Evolutionary conservation across 1,140 invertebrate genomes (phyloP), one percentile per base, ranked within the genome.

Genomic region (Drosophila kepulauana): DNA sequence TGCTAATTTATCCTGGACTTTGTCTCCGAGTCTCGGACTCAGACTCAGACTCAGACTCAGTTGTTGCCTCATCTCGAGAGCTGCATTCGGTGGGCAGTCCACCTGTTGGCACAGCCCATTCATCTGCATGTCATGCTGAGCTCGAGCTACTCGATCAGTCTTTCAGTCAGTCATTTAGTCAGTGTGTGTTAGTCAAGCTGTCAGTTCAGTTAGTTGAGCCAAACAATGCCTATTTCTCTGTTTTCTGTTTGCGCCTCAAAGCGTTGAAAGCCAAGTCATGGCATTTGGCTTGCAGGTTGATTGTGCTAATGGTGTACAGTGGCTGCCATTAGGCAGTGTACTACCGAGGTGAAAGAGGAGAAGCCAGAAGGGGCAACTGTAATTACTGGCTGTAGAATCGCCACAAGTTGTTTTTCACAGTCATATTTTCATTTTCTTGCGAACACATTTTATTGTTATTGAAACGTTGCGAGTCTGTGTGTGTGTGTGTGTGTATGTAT

Each of bases 161-260:
- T 68, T n/a, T 67, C 62, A 52, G 48, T 48, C 25, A 16, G 46
- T 61, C 43, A 33, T 59, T 51, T 13, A 10, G 28, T 45, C 67
- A 10, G 52, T 65, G 45, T 20, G 43, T 20, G 54, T 61, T 38
- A 33, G 68, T 49, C 33, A 2, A 13, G 30, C 67, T 35, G 49
- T 63, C 51, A 11, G 41, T 25, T 20, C 3, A 25, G 20, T 25
- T 25, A 25, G 20, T 25, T 25, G 13, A 13, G 13, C 25, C 59
- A 82, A 52, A 76, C 78, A 86, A 86, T 82, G 82, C 67, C 52
- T 66, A 71, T 79, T 79, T 82, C 61, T 82, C 82, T 75, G 20
- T 25, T 25, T 68, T 62, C 43, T 57, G 64, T 52, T 71, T 30
- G 41, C 66, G 35, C n/a, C 13, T 7, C 3, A 3, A 45, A 78